Evolutionary conservation across 2,113 vertebrate genomes (phyloP), one percentile per base, ranked within the genome.

Genomic region (Oreochromis aureus): DNA sequence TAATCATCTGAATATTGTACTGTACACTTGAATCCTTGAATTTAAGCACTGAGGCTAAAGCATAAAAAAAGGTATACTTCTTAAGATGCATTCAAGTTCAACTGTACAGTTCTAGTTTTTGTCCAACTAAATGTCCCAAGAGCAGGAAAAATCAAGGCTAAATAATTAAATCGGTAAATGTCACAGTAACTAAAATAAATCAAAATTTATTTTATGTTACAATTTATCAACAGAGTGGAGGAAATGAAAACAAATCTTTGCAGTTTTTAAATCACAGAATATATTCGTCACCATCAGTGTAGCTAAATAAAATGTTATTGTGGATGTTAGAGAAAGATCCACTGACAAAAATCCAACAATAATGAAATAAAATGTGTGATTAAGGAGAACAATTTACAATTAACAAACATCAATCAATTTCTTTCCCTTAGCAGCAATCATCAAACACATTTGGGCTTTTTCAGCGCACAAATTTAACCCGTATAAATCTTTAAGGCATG

Each of bases 201-300:
- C 6, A 12, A 78, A 11, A 32, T 51, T 32, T 19, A 30, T 32
- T 78, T 78, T 51, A 4, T 51, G 11, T 69, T 69, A 39, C 19
- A 22, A 69, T 51, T 51, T 32, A n/a, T 51, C 10, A 51, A 18
- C 27, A 10, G 7, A 78, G 10, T 78, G 24, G 16, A 19, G 44
- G 24, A 78, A 78, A 78, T 51, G 8, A 32, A 0, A 51, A 19
- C 13, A 5, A 48, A 15, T 48, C 71, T 51, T 51, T 78, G 12
- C 15, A 78, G 46, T n/a, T 32, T 30, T 76, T 19, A 30, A 30
- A 48, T 76, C 4, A 48, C 15, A 24, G 10, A 30, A 76, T 5
- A 12, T 30, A 11, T 48, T 48, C 10, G 12, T 73, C 0, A 27
- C 11, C 0, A 44, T 46, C 6, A 76, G 9, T 19, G 15, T 46